phyloP scores from a whole-genome alignment of 2,888 invertebrate species.

The Ophion obscuratus region DNA sequence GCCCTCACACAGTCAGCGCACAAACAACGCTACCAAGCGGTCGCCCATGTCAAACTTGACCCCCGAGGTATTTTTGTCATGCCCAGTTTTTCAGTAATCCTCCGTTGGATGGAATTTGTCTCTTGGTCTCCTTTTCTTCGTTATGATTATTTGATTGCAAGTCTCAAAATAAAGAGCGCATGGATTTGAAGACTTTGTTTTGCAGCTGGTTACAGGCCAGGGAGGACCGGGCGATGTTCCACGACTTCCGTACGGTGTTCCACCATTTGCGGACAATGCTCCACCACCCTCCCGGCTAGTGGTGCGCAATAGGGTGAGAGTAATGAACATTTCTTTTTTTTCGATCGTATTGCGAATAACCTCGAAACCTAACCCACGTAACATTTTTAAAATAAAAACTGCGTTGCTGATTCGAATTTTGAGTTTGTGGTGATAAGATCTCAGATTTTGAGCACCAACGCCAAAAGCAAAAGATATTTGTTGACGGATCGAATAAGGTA shows the following conservation, averaged over 20 bases:
- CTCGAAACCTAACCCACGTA: not conserved
- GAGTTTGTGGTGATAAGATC: too few species aligned
- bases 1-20: too few species aligned
- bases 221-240: conserved; percentile 36
- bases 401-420: too few species aligned
- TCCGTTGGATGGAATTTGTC: not conserved
- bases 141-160: not conserved
- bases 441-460: too few species aligned
- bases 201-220: conserved; percentile 54
- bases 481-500: too few species aligned
- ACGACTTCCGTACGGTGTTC: not conserved
- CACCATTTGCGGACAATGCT: not conserved
- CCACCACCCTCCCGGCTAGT: not conserved
- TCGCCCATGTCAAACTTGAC: too few species aligned
- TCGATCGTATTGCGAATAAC: not conserved
- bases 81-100: too few species aligned
- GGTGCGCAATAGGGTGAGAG: conserved; percentile 39
- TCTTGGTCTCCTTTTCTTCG: not conserved
- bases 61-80: too few species aligned
- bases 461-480: too few species aligned
- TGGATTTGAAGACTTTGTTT: conserved; percentile 1
- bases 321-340: not conserved
- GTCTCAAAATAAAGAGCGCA: not conserved
- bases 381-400: not conserved
- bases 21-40: too few species aligned